Evolutionary conservation across 2,888 invertebrate genomes (phyloP).

Genomic region (Deroplatys truncata): DNA sequence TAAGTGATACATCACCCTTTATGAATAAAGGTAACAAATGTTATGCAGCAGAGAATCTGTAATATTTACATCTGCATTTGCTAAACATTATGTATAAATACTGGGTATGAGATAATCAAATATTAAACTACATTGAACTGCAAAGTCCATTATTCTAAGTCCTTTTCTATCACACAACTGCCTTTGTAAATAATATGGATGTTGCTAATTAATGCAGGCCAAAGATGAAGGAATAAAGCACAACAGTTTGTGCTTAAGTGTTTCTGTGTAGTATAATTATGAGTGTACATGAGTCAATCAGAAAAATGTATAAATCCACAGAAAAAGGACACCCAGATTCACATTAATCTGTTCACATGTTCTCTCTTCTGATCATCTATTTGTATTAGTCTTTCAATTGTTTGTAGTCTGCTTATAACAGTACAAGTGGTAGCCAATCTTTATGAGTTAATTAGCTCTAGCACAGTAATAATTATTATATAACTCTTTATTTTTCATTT

Average conservation of each 20-base stretch:
- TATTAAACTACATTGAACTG: background rate
- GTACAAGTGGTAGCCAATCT: too few species aligned
- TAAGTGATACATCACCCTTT: background rate
- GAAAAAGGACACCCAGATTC: too few species aligned
- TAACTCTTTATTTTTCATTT: too few species aligned
- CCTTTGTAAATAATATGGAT: background rate
- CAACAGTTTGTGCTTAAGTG: background rate
- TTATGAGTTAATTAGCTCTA: too few species aligned
- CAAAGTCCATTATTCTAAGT: background rate
- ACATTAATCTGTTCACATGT: too few species aligned
- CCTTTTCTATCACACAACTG: background rate
- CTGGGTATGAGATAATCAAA: background rate
- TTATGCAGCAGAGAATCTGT: background rate
- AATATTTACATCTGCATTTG: background rate
- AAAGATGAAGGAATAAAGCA: background rate
- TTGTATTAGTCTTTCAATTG: too few species aligned
- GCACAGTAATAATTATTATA: too few species aligned
- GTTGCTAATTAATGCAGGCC: background rate
- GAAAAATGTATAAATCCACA: background rate
- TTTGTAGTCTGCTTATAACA: too few species aligned
- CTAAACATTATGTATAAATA: background rate
- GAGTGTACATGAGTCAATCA: background rate
- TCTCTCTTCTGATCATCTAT: too few species aligned
- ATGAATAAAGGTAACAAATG: background rate
- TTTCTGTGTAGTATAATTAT: background rate